Evolutionary conservation across 2,113 vertebrate genomes (phyloP).

Genomic region (Anolis carolinensis): DNA sequence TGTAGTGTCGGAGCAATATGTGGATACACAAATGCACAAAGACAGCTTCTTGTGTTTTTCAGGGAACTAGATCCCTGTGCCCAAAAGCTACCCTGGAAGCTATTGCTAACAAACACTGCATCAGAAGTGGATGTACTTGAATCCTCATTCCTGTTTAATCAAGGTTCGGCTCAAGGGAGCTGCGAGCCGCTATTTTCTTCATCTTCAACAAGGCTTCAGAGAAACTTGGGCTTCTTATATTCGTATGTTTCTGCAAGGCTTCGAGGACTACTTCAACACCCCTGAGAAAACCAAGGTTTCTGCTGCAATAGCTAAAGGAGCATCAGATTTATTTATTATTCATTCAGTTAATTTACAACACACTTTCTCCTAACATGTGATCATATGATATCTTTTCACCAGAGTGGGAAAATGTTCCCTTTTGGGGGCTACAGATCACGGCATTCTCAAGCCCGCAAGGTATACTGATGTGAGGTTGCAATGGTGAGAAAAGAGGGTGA

Average conservation of each 20-base stretch:
- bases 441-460: too few species aligned
- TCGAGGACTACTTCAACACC: background rate
- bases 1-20: background rate
- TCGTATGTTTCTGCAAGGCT: background rate
- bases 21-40: background rate
- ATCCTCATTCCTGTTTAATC: slow-evolving; percentile 9
- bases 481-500: too few species aligned
- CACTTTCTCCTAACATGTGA: background rate
- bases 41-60: background rate
- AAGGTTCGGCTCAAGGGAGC: background rate
- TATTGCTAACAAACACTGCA: background rate
- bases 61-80: background rate
- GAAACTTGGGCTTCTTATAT: background rate
- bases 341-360: background rate
- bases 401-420: too few species aligned
- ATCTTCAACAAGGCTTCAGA: background rate
- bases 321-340: background rate
- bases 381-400: too few species aligned
- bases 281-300: background rate
- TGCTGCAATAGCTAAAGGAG: background rate
- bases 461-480: too few species aligned
- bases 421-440: too few species aligned
- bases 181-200: background rate
- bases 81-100: background rate
- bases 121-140: background rate